phyloP scores from a whole-genome alignment of 2,888 invertebrate species.

The Tinea pellionella region DNA sequence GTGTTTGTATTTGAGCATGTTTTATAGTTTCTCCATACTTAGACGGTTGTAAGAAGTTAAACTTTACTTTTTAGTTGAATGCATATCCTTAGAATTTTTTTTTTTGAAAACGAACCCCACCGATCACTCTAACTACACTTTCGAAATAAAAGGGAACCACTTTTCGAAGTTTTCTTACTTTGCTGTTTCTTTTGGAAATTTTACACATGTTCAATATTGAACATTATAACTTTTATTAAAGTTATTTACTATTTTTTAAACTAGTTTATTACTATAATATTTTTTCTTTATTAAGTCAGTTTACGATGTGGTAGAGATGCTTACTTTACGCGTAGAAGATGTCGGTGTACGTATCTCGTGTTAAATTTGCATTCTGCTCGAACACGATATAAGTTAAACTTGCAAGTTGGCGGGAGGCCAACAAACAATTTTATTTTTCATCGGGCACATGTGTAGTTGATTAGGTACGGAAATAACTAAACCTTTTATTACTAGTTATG shows the following conservation, averaged over 20 bases:
- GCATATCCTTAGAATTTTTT: no score
- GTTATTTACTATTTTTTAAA: neutral
- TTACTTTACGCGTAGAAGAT: neutral
- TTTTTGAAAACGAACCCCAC: no score
- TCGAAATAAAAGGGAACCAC: neutral
- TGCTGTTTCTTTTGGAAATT: neutral
- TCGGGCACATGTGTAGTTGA: constrained; percentile 3
- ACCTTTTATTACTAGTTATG: neutral
- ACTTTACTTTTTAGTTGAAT: no score
- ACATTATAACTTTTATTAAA: neutral
- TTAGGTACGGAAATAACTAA: neutral
- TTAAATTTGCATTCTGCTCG: constrained; percentile 7
- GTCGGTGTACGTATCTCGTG: constrained; percentile 1
- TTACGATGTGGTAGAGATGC: neutral
- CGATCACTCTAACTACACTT: no score
- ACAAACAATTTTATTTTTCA: constrained; percentile 6
- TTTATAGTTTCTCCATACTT: neutral
- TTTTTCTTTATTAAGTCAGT: neutral
- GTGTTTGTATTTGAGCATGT: neutral
- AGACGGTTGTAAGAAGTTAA: no score
- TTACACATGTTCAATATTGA: neutral
- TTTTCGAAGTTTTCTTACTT: neutral
- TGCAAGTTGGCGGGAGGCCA: constrained; percentile 4
- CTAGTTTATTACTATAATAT: neutral
- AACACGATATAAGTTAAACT: neutral